Conservation (phyloP, 2,888 invertebrate species). For the Cerastis rubricosa region DNA sequence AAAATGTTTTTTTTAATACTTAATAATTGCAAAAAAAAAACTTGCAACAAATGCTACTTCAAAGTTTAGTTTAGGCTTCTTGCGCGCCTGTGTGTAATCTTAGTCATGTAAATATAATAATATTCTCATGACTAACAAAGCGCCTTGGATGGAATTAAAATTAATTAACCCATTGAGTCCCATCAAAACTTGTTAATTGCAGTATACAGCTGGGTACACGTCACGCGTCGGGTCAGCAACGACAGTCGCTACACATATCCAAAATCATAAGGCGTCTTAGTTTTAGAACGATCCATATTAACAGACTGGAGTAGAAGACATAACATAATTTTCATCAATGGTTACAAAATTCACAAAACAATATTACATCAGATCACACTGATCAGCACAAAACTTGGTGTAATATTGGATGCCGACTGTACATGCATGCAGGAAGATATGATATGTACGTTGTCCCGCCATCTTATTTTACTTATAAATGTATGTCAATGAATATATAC, state of each 20-base stretch:
- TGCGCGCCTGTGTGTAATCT: neutral
- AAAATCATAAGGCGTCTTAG: too few relatives aligned
- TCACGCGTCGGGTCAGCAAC: too few relatives aligned
- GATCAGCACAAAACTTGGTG: too few relatives aligned
- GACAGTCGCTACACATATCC: too few relatives aligned
- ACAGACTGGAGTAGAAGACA: too few relatives aligned
- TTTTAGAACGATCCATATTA: too few relatives aligned
- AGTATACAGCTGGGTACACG: neutral
- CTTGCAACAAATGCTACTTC: neutral
- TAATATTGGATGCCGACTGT: too few relatives aligned
- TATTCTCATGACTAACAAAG: conserved; percentile 1
- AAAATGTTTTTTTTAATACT: too few relatives aligned
- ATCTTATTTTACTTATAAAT: neutral
- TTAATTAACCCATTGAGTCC: conserved; percentile 24
- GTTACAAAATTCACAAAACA: too few relatives aligned
- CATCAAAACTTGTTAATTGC: conserved; percentile 1
- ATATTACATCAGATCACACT: too few relatives aligned
- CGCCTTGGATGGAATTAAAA: conserved; percentile 43
- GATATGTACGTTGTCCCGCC: too few relatives aligned
- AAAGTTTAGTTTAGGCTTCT: neutral
- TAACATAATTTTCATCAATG: too few relatives aligned
- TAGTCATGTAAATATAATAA: neutral
- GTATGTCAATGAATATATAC: neutral
- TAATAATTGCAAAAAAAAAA: neutral
- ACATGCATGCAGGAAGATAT: neutral